Percentiles rank a stretch among this genome's conserved stretches.
Conservation (phyloP, 2,888 invertebrate species). For the Ophioninae sp. region DNA sequence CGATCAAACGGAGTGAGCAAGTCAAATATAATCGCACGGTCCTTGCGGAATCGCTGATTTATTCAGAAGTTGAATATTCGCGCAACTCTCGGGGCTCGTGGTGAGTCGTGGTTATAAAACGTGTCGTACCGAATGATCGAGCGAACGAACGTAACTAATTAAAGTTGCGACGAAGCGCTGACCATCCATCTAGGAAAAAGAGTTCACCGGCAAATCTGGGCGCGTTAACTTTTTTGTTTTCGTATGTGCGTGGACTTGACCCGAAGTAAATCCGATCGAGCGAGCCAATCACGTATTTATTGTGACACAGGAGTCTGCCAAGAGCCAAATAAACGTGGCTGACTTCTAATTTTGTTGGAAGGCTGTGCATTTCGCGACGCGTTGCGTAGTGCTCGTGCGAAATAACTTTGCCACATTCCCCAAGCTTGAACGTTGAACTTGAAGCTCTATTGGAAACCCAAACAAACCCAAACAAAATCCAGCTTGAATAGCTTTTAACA, state of each 20-base stretch:
- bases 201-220: slow-evolving; percentile 24
- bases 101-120: background rate
- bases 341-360: slow-evolving; percentile 13
- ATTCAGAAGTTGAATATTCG: background rate
- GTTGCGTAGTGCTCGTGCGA: background rate
- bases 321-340: slow-evolving; percentile 23
- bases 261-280: slow-evolving; percentile 34
- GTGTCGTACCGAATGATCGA: slow-evolving; percentile 25
- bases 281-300: slow-evolving; percentile 45
- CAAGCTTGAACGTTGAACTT: background rate
- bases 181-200: slow-evolving; percentile 15
- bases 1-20: background rate
- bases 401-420: background rate
- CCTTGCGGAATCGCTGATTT: background rate
- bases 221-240: slow-evolving; percentile 1
- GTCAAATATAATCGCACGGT: background rate
- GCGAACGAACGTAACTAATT: slow-evolving; percentile 51
- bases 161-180: slow-evolving; percentile 38
- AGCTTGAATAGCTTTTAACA: background rate
- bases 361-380: background rate
- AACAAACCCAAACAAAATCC: background rate
- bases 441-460: background rate
- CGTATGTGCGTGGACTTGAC: slow-evolving; percentile 47
- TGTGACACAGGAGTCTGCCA: slow-evolving; percentile 17
- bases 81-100: background rate